These are phyloP conservation scores for Clarias magur DNA, from an alignment of 2,113 vertebrate genomes.

Conservation along the genomic window DNA sequence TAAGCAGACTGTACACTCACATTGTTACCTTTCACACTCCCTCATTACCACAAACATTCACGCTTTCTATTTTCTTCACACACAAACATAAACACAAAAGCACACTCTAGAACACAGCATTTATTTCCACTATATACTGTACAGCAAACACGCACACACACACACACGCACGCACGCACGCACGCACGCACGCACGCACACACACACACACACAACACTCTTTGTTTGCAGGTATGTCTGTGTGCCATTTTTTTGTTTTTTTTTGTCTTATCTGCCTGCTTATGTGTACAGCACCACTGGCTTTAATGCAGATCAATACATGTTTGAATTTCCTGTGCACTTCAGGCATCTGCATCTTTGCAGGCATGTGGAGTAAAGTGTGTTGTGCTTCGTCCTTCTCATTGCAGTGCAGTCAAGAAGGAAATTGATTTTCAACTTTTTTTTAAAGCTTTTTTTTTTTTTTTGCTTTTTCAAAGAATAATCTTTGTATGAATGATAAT, in stretches of 20 bases:
- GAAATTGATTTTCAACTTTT: slow-evolving; percentile 35
- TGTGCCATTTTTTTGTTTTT: slow-evolving; percentile 53
- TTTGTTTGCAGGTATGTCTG: slow-evolving; percentile 67
- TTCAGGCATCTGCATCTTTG: slow-evolving; percentile 52
- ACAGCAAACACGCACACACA: neutral
- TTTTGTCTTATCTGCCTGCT: neutral
- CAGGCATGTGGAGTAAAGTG: slow-evolving; percentile 38
- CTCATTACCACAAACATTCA: neutral
- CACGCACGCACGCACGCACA: neutral
- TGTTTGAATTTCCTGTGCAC: slow-evolving; percentile 69
- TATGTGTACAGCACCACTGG: neutral
- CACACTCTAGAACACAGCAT: neutral
- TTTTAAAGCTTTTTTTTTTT: neutral
- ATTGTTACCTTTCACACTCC: slow-evolving; percentile 46
- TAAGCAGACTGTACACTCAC: slow-evolving; percentile 72
- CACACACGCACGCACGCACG: neutral
- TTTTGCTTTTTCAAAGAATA: neutral
- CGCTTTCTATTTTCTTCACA: neutral
- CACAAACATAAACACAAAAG: neutral
- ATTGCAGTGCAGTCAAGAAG: slow-evolving; percentile 45
- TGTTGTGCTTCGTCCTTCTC: slow-evolving; percentile 58
- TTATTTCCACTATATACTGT: neutral
- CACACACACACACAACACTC: slow-evolving; percentile 25
- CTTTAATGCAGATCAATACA: slow-evolving; percentile 62
- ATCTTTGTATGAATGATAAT: neutral